Evolutionary conservation across 2,113 vertebrate genomes (phyloP).

Genomic region (Mesocricetus auratus): DNA sequence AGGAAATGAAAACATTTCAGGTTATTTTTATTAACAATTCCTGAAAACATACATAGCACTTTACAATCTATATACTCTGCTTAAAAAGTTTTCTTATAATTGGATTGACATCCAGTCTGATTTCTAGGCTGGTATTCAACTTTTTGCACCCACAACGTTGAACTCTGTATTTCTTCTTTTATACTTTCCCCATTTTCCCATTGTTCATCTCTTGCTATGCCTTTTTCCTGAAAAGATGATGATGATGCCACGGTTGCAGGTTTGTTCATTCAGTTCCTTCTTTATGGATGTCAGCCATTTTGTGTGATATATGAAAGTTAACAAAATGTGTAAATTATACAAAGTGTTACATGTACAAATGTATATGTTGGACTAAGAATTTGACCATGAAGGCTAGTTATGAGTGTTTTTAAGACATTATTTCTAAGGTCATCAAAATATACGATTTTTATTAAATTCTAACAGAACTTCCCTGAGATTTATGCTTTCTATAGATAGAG

Average conservation of each 20-base stretch:
- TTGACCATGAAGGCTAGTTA: background rate
- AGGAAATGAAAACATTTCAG: background rate
- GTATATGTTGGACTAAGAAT: background rate
- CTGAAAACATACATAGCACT: background rate
- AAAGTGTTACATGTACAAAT: background rate
- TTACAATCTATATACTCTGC: background rate
- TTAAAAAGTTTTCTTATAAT: background rate
- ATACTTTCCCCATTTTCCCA: background rate
- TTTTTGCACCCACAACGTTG: background rate
- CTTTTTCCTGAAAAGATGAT: background rate
- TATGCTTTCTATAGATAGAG: conserved; percentile 17
- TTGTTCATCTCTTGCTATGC: background rate
- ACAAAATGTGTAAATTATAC: background rate
- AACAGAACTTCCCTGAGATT: conserved; percentile 17
- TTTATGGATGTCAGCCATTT: background rate
- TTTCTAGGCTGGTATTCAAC: background rate
- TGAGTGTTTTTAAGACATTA: conserved; percentile 16
- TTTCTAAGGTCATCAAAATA: conserved; percentile 54
- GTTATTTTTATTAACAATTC: background rate
- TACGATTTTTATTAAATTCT: background rate
- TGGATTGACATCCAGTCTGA: background rate
- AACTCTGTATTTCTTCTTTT: background rate
- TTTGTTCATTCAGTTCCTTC: background rate
- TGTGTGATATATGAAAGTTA: background rate
- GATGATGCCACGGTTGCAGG: background rate